Evolutionary conservation across 2,888 invertebrate genomes (phyloP).

Genomic region (Anoplius nigerrimus): DNA sequence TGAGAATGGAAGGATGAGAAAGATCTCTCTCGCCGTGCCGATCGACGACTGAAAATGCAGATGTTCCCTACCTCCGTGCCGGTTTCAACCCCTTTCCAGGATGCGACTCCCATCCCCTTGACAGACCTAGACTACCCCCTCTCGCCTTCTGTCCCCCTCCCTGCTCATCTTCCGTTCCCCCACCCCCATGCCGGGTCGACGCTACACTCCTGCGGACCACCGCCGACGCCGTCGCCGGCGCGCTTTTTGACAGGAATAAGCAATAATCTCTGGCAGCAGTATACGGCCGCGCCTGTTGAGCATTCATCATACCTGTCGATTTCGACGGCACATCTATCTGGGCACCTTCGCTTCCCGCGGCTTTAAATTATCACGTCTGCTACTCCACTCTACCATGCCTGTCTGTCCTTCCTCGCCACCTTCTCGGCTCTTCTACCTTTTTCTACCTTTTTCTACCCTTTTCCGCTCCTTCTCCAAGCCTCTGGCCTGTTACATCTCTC

Average conservation of each 20-base stretch:
- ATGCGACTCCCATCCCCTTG: slow-evolving; percentile 10
- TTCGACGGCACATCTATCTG: slow-evolving; percentile 65
- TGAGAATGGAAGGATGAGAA: slow-evolving; percentile 2
- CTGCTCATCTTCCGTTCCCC: background rate
- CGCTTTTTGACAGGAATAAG: slow-evolving; percentile 59
- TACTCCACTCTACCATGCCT: slow-evolving; percentile 34
- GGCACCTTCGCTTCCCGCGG: slow-evolving; percentile 62
- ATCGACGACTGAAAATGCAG: slow-evolving; percentile 43
- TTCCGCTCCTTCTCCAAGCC: too few species aligned
- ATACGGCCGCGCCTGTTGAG: slow-evolving; percentile 59
- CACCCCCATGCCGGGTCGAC: too few species aligned
- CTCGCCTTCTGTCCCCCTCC: slow-evolving; percentile 6
- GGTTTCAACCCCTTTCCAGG: slow-evolving; percentile 15
- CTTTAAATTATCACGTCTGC: slow-evolving; percentile 66
- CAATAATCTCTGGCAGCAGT: slow-evolving; percentile 63
- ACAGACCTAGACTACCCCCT: background rate
- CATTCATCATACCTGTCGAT: slow-evolving; percentile 70
- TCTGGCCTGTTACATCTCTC: too few species aligned
- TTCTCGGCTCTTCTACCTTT: slow-evolving; percentile 18
- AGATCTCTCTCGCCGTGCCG: slow-evolving; percentile 12
- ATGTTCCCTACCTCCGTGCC: slow-evolving; percentile 41
- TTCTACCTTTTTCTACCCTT: too few species aligned
- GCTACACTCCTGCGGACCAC: slow-evolving; percentile 9
- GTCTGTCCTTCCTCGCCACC: slow-evolving; percentile 20
- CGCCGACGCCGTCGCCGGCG: slow-evolving; percentile 40